Evolutionary conservation across 1,140 invertebrate species (phyloP).

Genomic region (Matsumurasca onukii): DNA sequence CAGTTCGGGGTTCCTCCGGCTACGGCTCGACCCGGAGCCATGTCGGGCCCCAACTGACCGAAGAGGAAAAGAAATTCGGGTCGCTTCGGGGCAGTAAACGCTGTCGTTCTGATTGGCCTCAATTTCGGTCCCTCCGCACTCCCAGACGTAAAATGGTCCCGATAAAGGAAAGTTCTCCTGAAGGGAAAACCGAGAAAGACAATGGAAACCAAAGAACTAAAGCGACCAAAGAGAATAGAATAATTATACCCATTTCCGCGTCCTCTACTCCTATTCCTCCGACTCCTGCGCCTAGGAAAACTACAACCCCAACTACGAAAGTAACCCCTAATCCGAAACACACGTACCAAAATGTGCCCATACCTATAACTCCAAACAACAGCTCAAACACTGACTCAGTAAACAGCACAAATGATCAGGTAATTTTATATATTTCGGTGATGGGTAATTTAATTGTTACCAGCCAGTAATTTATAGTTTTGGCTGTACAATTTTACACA

Average conservation of each 20-base stretch:
- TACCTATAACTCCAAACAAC: constrained; percentile 49
- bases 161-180: constrained; percentile 49
- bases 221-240: background rate
- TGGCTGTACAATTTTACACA: no score
- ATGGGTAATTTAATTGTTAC: background rate
- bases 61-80: constrained; percentile 48
- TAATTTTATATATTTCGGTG: constrained; percentile 21
- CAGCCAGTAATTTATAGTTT: background rate
- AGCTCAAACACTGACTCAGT: constrained; percentile 30
- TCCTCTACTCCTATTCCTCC: constrained; percentile 42
- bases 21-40: constrained; percentile 62
- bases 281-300: constrained; percentile 49
- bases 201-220: constrained; percentile 40
- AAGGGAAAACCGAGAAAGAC: constrained; percentile 46
- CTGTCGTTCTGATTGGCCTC: constrained; percentile 35
- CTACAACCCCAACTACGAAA: constrained; percentile 38
- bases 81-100: constrained; percentile 47
- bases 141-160: constrained; percentile 49
- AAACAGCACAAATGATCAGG: constrained; percentile 26
- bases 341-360: constrained; percentile 56
- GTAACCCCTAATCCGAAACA: constrained; percentile 50
- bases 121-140: constrained; percentile 38
- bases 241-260: background rate
- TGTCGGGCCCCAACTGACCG: constrained; percentile 49
- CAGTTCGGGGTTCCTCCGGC: constrained; percentile 53